Percentiles rank a stretch among this genome's conserved stretches.
phyloP scores from a whole-genome alignment of 2,888 invertebrate species.

The Emesis furor region DNA sequence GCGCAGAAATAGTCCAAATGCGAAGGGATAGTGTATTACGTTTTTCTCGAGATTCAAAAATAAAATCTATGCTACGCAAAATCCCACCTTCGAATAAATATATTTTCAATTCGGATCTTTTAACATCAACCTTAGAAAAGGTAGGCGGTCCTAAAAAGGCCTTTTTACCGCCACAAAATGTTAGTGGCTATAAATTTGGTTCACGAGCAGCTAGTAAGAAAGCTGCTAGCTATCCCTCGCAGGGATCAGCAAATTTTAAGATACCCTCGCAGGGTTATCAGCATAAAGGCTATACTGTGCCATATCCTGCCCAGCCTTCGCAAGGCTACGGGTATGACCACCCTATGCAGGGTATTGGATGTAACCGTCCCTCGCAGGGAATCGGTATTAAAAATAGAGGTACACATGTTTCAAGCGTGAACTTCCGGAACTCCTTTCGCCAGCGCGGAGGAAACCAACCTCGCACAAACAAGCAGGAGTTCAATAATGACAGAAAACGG shows the following conservation, averaged over 20 bases:
- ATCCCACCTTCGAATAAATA: constrained; percentile 35
- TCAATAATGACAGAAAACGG: neutral
- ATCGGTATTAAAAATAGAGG: neutral
- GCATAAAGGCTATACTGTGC: neutral
- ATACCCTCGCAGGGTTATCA: constrained; percentile 22
- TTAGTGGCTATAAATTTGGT: neutral
- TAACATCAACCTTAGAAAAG: constrained; percentile 5
- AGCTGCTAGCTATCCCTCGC: constrained; percentile 10
- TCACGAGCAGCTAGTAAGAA: constrained; percentile 8
- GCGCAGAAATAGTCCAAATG: constrained; percentile 44
- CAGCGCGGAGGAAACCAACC: neutral
- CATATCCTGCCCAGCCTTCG: neutral
- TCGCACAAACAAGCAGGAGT: neutral
- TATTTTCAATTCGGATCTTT: constrained; percentile 17
- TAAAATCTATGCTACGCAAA: constrained; percentile 37
- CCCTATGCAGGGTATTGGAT: neutral
- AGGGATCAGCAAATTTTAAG: neutral
- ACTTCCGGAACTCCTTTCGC: neutral
- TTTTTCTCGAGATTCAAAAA: constrained; percentile 39
- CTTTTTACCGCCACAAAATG: neutral
- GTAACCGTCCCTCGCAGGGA: constrained; percentile 26
- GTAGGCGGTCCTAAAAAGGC: constrained; percentile 23
- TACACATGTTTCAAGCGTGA: neutral
- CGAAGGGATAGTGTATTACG: constrained; percentile 33
- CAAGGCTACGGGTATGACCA: neutral